A percentile compares a stretch with the other conserved stretches of the same genome.
Evolutionary conservation across 2,113 vertebrate species (phyloP).

Genomic region (Cyprinodon brontotheroides): DNA sequence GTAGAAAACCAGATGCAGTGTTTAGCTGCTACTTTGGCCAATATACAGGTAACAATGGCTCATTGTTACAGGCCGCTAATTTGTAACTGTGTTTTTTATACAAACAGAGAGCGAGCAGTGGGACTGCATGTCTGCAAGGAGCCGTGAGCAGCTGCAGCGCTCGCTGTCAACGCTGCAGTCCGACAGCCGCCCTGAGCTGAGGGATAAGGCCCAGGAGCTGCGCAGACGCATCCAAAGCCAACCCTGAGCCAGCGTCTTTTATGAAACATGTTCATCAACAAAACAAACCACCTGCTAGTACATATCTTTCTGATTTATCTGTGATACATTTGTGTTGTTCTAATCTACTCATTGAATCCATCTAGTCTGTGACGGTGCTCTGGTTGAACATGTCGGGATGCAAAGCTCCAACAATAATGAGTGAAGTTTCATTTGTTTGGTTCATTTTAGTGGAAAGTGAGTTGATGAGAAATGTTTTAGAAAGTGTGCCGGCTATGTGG

Average conservation of each 20-base stretch:
- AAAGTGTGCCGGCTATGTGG: conserved; percentile 65
- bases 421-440: conserved; percentile 42
- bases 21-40: too few relatives aligned
- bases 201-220: conserved; percentile 88
- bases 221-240: conserved; percentile 88
- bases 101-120: conserved; percentile 87
- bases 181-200: conserved; percentile 90
- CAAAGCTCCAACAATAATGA: conserved; percentile 10
- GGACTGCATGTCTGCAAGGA: conserved; percentile 87
- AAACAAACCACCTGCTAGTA: conserved; percentile 10
- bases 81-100: neutral
- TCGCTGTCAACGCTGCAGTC: conserved; percentile 90
- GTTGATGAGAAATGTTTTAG: conserved; percentile 46
- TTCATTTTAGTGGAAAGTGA: conserved; percentile 51
- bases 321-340: neutral
- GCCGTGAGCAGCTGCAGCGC: conserved; percentile 85
- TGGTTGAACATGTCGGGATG: conserved; percentile 6
- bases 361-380: conserved; percentile 19
- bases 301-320: neutral
- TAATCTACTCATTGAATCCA: neutral
- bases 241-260: conserved; percentile 58
- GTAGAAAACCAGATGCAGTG: too few relatives aligned
- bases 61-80: neutral
- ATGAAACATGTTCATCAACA: neutral
- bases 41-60: too few relatives aligned